These are phyloP conservation scores for Python bivittatus DNA, from an alignment of 2,113 vertebrate genomes.

Conservation along the genomic window DNA sequence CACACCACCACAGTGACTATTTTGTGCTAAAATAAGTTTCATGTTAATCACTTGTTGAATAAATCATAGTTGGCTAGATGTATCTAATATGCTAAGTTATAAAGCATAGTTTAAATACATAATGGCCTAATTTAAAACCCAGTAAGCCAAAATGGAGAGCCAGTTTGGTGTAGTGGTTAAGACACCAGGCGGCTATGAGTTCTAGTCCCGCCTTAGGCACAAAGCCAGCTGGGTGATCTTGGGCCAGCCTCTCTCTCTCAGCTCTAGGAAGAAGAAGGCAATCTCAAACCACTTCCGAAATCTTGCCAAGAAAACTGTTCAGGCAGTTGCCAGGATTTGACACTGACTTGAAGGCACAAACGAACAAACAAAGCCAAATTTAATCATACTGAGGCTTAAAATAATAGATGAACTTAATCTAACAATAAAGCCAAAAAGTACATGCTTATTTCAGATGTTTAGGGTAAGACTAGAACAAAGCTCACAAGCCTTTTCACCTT, in stretches of 20 bases:
- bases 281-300: not conserved
- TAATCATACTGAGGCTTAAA: not conserved
- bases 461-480: not conserved
- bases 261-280: not conserved
- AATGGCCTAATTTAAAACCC: not conserved
- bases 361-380: not conserved
- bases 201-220: not conserved
- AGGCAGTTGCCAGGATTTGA: not conserved
- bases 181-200: not conserved
- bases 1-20: not conserved
- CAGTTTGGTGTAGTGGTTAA: not conserved
- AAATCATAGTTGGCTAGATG: not conserved
- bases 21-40: not conserved
- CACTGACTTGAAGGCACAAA: too few species aligned
- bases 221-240: not conserved
- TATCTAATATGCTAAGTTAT: not conserved
- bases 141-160: not conserved
- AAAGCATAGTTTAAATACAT: not conserved
- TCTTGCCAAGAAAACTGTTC: not conserved
- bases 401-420: not conserved
- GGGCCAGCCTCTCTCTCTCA: not conserved
- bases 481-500: not conserved
- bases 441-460: not conserved
- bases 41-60: not conserved
- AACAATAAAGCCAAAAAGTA: not conserved